These are phyloP conservation scores for Hypolimnas misippus DNA, from an alignment of 2,888 invertebrate species.

Conservation along the genomic window DNA sequence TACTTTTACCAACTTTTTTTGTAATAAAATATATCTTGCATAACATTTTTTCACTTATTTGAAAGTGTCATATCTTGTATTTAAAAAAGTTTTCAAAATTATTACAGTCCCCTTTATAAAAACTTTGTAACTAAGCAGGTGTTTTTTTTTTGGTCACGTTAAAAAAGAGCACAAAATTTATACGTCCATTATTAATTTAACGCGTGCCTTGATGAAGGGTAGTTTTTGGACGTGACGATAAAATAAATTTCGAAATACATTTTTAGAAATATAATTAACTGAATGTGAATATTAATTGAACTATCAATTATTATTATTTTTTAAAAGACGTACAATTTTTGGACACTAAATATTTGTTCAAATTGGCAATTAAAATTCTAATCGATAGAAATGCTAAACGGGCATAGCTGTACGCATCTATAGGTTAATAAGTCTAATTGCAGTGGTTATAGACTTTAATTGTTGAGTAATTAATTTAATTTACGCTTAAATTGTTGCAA, in stretches of 20 bases:
- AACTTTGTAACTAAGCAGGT: conserved; percentile 65
- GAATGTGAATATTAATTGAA: not conserved
- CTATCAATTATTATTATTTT: not conserved
- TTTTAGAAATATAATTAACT: not conserved
- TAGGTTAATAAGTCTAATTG: not conserved
- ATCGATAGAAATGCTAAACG: not conserved
- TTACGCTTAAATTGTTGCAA: conserved; percentile 4
- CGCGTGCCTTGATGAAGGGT: conserved; percentile 42
- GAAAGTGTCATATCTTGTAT: too few species aligned
- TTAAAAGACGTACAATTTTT: not conserved
- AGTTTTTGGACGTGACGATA: conserved; percentile 2
- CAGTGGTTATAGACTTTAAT: not conserved
- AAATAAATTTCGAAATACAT: not conserved
- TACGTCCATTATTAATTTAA: conserved; percentile 69
- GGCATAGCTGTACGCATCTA: not conserved
- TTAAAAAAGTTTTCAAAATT: not conserved
- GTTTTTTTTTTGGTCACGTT: conserved; percentile 40
- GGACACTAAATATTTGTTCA: not conserved
- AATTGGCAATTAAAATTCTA: not conserved
- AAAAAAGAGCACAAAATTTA: conserved; percentile 58
- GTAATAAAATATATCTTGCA: too few species aligned
- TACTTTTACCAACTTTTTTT: too few species aligned
- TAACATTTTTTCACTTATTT: too few species aligned
- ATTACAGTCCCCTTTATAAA: conserved; percentile 57
- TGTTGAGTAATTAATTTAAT: not conserved